These are phyloP conservation scores for Homarus gammarus DNA, from an alignment of 2,888 invertebrate species.

Conservation along the genomic window DNA sequence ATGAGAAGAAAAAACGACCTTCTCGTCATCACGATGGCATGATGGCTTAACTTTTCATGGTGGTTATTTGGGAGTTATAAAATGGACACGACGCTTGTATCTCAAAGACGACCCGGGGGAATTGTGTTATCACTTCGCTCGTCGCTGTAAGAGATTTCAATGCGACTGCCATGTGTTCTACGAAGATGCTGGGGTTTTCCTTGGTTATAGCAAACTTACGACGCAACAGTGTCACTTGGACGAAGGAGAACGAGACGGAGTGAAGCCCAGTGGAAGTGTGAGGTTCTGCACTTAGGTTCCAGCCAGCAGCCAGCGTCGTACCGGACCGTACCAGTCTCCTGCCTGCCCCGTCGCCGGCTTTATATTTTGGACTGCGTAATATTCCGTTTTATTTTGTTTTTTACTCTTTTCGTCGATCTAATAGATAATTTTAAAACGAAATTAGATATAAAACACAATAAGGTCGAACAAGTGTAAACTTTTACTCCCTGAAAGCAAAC, in stretches of 20 bases:
- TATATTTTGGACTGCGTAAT: neutral
- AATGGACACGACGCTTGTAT: neutral
- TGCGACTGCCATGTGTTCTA: neutral
- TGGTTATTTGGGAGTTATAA: neutral
- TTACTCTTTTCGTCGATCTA: neutral
- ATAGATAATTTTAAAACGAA: neutral
- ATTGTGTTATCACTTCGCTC: neutral
- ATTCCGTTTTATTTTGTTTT: neutral
- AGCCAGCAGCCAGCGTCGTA: constrained; percentile 16
- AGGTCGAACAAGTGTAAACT: neutral
- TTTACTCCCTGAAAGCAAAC: constrained; percentile 1
- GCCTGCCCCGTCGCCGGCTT: neutral
- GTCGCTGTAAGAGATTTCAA: constrained; percentile 40
- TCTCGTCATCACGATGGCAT: neutral
- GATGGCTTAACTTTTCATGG: neutral
- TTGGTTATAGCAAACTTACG: neutral
- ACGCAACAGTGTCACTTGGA: neutral
- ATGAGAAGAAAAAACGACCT: neutral
- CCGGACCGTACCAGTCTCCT: constrained; percentile 42
- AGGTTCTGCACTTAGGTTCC: neutral
- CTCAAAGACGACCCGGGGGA: too few relatives aligned
- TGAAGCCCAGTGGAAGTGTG: constrained; percentile 22
- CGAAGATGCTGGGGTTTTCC: neutral
- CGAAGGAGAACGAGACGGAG: constrained; percentile 10
- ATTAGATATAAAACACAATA: too few relatives aligned